A percentile compares a stretch with the other conserved stretches of the same genome.
Conservation (phyloP, 2,797 vertebrate species). For the Phaenicophaeus curvirostris region DNA sequence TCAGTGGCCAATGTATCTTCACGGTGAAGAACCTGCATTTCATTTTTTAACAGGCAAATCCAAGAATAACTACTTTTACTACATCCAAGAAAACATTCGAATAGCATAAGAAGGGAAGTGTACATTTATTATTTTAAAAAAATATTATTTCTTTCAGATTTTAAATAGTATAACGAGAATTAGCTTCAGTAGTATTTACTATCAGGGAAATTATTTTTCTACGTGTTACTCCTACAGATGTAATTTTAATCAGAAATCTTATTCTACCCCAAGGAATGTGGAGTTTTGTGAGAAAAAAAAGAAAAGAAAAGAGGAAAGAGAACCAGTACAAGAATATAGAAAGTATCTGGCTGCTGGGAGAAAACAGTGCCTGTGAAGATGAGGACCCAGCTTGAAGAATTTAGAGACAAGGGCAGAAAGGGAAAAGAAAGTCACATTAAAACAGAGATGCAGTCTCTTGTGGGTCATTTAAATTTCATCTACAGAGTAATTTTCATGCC, state of each 20-base stretch:
- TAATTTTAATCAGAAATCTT: neutral
- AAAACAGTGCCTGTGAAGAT: neutral
- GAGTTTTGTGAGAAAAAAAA: neutral
- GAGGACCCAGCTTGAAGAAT: neutral
- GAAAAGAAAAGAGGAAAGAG: neutral
- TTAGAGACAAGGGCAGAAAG: constrained; percentile 34
- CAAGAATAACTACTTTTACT: neutral
- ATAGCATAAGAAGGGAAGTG: neutral
- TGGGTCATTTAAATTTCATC: constrained; percentile 70
- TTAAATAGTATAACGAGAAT: neutral
- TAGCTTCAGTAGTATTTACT: neutral
- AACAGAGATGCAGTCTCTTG: constrained; percentile 55
- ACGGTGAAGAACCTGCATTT: neutral
- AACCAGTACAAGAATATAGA: neutral
- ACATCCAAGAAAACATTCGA: neutral
- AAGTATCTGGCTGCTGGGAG: neutral
- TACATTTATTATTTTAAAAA: neutral
- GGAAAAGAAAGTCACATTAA: constrained; percentile 57
- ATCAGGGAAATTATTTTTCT: neutral
- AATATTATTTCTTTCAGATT: neutral
- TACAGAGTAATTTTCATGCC: constrained; percentile 64
- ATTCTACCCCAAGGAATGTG: neutral
- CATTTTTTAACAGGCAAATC: neutral
- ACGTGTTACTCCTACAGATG: neutral
- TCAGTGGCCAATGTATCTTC: neutral